These are phyloP conservation scores for Acleris sparsana DNA, from an alignment of 2,888 invertebrate genomes.

Conservation along the genomic window DNA sequence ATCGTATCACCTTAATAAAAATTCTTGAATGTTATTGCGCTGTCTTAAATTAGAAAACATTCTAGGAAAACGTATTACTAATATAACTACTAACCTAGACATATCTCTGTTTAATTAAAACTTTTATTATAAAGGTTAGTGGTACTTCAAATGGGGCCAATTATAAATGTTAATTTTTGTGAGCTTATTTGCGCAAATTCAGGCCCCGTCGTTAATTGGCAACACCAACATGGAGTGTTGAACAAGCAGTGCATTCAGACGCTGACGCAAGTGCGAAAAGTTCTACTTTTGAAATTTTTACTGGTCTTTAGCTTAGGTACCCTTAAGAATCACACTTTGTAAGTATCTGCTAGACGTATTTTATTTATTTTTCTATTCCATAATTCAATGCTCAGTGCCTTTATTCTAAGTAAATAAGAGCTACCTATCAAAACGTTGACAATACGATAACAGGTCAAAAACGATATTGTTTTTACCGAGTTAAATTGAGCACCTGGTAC, in stretches of 20 bases:
- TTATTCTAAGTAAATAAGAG: too few relatives aligned
- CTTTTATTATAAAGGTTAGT: background rate
- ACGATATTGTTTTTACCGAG: too few relatives aligned
- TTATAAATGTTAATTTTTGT: slow-evolving; percentile 25
- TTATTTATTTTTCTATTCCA: too few relatives aligned
- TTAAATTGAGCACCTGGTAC: too few relatives aligned
- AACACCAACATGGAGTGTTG: slow-evolving; percentile 44
- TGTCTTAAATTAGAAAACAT: slow-evolving; percentile 5
- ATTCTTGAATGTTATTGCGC: slow-evolving; percentile 14
- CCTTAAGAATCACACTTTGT: background rate
- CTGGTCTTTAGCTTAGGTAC: slow-evolving; percentile 36
- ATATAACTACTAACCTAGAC: background rate
- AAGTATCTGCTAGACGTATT: background rate
- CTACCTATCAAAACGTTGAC: too few relatives aligned
- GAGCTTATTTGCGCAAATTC: slow-evolving; percentile 41
- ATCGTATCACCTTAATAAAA: background rate
- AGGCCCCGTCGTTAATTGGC: slow-evolving; percentile 48
- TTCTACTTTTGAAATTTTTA: slow-evolving; percentile 37
- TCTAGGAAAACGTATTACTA: background rate
- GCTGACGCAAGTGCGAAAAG: slow-evolving; percentile 48
- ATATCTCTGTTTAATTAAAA: background rate
- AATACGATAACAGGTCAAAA: too few relatives aligned
- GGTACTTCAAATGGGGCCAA: slow-evolving; percentile 18
- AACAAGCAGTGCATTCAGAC: slow-evolving; percentile 29
- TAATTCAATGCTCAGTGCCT: too few relatives aligned